phyloP scores from a whole-genome alignment of 2,797 vertebrate genomes.

The Bovichtus variegatus region DNA sequence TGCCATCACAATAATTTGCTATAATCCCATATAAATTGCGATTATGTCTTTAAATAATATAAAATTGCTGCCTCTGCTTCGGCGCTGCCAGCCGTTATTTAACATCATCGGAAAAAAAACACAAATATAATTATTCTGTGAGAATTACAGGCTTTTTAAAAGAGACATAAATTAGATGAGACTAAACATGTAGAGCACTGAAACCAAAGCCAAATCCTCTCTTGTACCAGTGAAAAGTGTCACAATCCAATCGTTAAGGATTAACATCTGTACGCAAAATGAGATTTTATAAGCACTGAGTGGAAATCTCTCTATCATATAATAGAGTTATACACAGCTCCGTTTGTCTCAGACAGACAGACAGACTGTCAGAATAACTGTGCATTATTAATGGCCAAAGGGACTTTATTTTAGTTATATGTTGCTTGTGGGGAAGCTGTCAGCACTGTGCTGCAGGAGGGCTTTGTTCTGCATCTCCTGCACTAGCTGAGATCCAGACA shows the following conservation, averaged over 20 bases:
- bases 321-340: neutral
- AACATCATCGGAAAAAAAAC: neutral
- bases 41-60: neutral
- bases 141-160: neutral
- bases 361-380: neutral
- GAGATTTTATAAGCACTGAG: neutral
- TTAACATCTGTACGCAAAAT: neutral
- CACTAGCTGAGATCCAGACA: neutral
- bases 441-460: neutral
- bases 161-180: neutral
- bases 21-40: neutral
- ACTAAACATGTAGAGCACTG: no score
- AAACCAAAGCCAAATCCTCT: neutral
- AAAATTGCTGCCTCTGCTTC: neutral
- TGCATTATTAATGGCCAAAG: constrained; percentile 3
- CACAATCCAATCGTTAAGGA: no score
- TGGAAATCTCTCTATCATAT: neutral
- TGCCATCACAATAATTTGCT: neutral
- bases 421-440: constrained; percentile 9
- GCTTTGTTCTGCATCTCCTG: constrained; percentile 4
- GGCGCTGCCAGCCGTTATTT: neutral
- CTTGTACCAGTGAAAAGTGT: neutral
- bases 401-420: neutral
- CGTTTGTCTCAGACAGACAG: constrained; percentile 1
- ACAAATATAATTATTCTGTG: neutral